phyloP scores from a whole-genome alignment of 2,113 vertebrate species.

The Megaceryle maxima region DNA sequence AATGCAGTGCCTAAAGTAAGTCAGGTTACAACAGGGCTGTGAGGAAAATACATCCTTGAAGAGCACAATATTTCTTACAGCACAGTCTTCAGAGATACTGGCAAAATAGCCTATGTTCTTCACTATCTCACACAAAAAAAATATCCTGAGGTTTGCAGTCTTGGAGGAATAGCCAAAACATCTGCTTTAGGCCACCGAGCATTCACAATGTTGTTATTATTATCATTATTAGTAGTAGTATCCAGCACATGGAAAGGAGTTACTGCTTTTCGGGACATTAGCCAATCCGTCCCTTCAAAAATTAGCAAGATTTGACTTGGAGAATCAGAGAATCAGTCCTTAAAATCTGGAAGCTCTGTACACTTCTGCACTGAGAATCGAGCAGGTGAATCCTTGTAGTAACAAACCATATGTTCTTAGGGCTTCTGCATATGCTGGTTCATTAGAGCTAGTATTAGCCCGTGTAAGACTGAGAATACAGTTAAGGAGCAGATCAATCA shows the following conservation, averaged over 20 bases:
- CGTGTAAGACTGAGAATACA: background rate
- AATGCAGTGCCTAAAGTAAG: background rate
- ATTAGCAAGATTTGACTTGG: background rate
- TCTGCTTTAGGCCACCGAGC: background rate
- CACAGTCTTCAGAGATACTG: background rate
- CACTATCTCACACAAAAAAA: background rate
- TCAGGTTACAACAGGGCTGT: background rate
- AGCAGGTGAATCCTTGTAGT: background rate
- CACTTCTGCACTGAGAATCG: background rate
- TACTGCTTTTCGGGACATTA: background rate
- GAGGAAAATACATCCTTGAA: background rate
- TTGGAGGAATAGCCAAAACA: background rate
- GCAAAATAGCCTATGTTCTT: background rate
- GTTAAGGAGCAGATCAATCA: background rate
- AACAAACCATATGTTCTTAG: background rate
- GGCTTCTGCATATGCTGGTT: background rate
- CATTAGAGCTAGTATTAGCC: background rate
- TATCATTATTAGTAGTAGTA: background rate
- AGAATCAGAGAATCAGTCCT: background rate
- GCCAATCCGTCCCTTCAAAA: background rate
- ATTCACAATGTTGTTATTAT: background rate
- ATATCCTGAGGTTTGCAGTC: background rate
- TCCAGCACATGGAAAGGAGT: background rate
- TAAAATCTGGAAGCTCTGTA: background rate
- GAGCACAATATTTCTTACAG: background rate